Evolutionary conservation across 2,888 invertebrate genomes (phyloP), one percentile per base, ranked within the genome.

Genomic region (Molorchus minor): DNA sequence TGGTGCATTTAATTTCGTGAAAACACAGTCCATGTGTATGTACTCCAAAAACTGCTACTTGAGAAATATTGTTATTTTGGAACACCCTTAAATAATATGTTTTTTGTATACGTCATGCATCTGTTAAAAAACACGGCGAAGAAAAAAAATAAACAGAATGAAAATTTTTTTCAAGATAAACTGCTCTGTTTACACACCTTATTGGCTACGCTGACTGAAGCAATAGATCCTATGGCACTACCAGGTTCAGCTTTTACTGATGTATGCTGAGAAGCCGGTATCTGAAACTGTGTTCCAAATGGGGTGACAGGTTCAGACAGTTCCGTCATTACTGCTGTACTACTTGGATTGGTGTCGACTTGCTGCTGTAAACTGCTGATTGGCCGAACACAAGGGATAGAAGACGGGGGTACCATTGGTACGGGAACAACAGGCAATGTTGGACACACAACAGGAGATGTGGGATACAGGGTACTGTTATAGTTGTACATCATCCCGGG

Each of bases 371-470:
- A 17, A 43, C 59, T 62, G 7, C 52, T 55, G 10, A 66, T 60
- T 20, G 64, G 64, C 13, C 58, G 58, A 19, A 25, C 8, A n/a
- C 51, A 49, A 16, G 66, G 30, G 16, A 17, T 21, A 15, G 20
- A 36, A 5, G 45, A 16, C 8, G 69, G 66, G 16, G 73, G 72
- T 1, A 75, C 65, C 35, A 78, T 49, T 8, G 79, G 74, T 15
- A 78, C 65, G 1, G 77, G 76, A 10, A 79, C 61, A 61, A 81
- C 74, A 2, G 81, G 76, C 44, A 82, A 62, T 56, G 89, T 84
- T 15, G 87, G 83, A 72, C 89, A 90, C 79, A 90, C 82, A 70
- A 89, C 83, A 0, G 87, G 84, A 0, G 84, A 73, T 1, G 84
- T 80, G 1, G 81, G 78, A 65, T 84, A 83, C 33, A 85, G 71